Base-by-base conservation (phyloP, 2,113 vertebrate species). In the Cephalopholis sonnerati region DNA sequence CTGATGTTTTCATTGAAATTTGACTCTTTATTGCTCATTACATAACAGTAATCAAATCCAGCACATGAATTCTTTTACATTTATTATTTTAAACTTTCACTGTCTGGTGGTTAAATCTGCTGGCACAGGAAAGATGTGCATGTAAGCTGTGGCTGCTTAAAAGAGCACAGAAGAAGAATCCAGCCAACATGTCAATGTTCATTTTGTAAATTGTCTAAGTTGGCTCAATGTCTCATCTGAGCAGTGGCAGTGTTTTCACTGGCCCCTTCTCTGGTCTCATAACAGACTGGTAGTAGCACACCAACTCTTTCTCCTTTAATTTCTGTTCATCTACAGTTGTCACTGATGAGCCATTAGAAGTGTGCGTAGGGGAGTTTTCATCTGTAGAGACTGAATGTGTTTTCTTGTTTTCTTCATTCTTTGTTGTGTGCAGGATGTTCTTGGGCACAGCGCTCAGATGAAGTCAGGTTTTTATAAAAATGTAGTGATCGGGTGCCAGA, bases 81-180 rank as follows among this genome's bases (percentile, higher is more conserved):
- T 48, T 70, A 13, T 62, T 84, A 67, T 55, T 80, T 83, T 65
- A 61, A 64, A 74, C 44, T 50, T 77, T 18, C 41, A 63, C 7
- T 54, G 69, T 69, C 76, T 77, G 76, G 36, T 77, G 58, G 22
- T 32, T 76, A n/a, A 51, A 61, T 39, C 5, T 17, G 58, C 57
- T 51, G 64, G 18, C 27, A 59, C 7, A 18, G 36, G 12, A 44
- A 68, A 50, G 22, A 77, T 25, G 22, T 63, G 15, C 5, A 75
- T 55, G 22, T 24, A 22, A 67, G 11, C 12, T 20, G 25, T 7
- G 18, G 32, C 17, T 25, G 25, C 3, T 22, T 20, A 29, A 55
- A 73, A 25, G 46, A 51, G 50, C 58, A 51, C 32, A 36, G 32
- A 36, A 36, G 32, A 36, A 36, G 32, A 36, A 36, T 7, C 32